phyloP scores from a whole-genome alignment of 2,888 invertebrate genomes.

The Podabrus alpinus region DNA sequence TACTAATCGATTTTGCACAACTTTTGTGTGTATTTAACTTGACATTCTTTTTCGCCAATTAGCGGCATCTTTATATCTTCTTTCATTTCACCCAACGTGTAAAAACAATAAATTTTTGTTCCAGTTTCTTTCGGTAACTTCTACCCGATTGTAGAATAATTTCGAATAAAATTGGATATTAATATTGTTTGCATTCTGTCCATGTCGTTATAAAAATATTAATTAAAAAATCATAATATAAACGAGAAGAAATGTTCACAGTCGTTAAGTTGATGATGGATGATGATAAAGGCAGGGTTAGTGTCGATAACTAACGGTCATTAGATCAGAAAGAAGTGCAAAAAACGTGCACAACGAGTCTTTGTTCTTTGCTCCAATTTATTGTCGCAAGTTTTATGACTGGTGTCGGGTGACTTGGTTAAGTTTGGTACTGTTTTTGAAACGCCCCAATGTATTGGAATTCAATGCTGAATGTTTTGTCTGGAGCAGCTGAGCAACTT shows the following conservation, averaged over 20 bases:
- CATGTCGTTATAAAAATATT: background rate
- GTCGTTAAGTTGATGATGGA: background rate
- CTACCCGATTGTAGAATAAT: background rate
- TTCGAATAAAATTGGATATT: background rate
- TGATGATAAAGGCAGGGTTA: background rate
- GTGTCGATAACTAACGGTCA: background rate
- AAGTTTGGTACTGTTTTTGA: constrained; percentile 25
- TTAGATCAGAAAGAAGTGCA: background rate
- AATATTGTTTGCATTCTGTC: background rate
- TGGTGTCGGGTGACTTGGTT: constrained; percentile 31
- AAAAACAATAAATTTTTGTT: background rate
- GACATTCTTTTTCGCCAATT: constrained; percentile 35
- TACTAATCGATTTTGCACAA: constrained; percentile 35
- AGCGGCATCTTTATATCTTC: constrained; percentile 19
- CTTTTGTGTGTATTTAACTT: constrained; percentile 35
- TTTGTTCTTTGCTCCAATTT: constrained; percentile 29
- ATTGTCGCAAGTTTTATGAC: constrained; percentile 26
- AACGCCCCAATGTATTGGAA: constrained; percentile 24
- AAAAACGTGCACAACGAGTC: constrained; percentile 5
- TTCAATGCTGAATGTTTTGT: constrained; percentile 22
- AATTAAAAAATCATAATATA: background rate
- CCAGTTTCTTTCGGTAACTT: background rate
- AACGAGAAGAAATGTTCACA: background rate
- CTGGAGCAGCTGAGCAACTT: constrained; percentile 10
- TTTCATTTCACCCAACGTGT: background rate